Evolutionary conservation across 2,797 vertebrate genomes (phyloP).

Genomic region (Molossus molossus): DNA sequence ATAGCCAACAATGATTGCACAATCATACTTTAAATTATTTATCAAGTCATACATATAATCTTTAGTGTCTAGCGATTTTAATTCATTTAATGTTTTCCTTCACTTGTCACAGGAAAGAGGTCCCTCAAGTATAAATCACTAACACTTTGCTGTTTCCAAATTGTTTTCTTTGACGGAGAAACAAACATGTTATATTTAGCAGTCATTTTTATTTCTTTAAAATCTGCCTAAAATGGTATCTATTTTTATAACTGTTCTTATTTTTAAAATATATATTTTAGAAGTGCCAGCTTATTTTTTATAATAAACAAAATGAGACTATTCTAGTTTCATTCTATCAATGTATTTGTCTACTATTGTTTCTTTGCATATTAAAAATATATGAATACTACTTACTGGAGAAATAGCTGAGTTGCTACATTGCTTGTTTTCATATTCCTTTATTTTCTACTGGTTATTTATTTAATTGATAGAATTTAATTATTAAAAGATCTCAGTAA

Average conservation of each 20-base stretch:
- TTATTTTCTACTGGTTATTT: not conserved
- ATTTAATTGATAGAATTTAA: not conserved
- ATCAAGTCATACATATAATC: constrained; percentile 41
- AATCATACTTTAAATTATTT: constrained; percentile 45
- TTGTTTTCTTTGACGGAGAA: not conserved
- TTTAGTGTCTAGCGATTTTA: constrained; percentile 6
- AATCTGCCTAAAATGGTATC: not conserved
- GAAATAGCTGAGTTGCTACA: not conserved
- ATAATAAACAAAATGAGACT: not conserved
- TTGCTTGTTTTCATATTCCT: not conserved
- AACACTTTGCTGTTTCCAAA: not conserved
- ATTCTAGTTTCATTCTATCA: not conserved
- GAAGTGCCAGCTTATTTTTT: not conserved
- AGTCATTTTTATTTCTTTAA: not conserved
- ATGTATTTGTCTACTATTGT: not conserved
- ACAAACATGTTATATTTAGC: not conserved
- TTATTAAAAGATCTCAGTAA: not conserved
- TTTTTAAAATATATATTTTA: not conserved
- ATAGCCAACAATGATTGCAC: constrained; percentile 6
- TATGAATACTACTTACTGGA: not conserved
- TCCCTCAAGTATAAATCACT: not conserved
- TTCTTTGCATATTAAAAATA: not conserved
- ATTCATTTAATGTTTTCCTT: constrained; percentile 50
- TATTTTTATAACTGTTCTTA: not conserved
- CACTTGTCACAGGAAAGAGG: not conserved